Evolutionary conservation across 2,113 vertebrate species (phyloP).

Genomic region (Hemiprocne comata): DNA sequence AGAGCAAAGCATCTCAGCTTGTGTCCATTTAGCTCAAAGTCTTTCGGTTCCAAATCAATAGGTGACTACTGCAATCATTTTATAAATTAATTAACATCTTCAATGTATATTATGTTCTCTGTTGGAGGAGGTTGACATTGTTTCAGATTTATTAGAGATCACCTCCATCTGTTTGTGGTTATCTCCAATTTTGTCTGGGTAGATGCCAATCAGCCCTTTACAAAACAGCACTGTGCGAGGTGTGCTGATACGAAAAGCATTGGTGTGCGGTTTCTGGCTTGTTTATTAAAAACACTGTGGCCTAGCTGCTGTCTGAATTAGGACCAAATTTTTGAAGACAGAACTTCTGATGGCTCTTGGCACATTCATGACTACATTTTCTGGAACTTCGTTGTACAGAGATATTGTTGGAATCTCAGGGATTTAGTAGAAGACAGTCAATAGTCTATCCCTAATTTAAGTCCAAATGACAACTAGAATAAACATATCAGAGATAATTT

Average conservation of each 20-base stretch:
- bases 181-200: not conserved
- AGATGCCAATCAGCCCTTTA: not conserved
- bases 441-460: not conserved
- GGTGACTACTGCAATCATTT: not conserved
- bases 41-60: not conserved
- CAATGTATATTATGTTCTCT: not conserved
- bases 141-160: not conserved
- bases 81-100: not conserved
- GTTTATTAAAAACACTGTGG: not conserved
- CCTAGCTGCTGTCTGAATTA: not conserved
- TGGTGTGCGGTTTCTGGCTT: rapidly evolving
- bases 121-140: not conserved
- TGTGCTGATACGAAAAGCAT: not conserved
- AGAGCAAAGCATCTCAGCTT: not conserved
- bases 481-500: constrained; percentile 2
- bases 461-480: not conserved
- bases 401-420: not conserved
- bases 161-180: not conserved
- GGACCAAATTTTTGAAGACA: not conserved
- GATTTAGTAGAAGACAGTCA: not conserved
- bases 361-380: not conserved
- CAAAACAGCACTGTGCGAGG: rapidly evolving
- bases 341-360: not conserved
- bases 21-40: not conserved
- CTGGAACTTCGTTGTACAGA: not conserved